phyloP scores from a whole-genome alignment of 2,888 invertebrate species.

The Bibio marci region DNA sequence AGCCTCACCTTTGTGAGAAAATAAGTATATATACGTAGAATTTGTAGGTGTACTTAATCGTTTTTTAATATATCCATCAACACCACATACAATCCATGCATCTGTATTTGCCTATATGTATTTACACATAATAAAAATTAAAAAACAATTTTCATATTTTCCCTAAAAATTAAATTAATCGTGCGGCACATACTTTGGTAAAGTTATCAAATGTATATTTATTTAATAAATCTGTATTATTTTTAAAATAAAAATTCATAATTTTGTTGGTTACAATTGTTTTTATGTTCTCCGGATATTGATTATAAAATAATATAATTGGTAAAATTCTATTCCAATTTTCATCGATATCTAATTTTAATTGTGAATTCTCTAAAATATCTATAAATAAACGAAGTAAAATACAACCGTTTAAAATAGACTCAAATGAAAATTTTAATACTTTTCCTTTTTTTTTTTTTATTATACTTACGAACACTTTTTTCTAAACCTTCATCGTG shows the following conservation, averaged over 20 bases:
- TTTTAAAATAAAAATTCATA: conserved; percentile 37
- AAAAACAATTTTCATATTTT: no score
- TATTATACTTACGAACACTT: no score
- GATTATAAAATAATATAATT: conserved; percentile 40
- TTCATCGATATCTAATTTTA: conserved; percentile 35
- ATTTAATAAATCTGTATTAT: no score
- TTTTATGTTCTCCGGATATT: conserved; percentile 29
- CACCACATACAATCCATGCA: conserved; percentile 50
- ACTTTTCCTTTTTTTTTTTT: no score
- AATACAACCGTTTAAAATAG: no score
- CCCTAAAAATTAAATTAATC: no score
- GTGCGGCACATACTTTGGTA: no score
- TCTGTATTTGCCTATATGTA: conserved; percentile 57
- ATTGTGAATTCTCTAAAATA: no score
- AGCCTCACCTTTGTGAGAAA: conserved; percentile 44
- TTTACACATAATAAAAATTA: no score
- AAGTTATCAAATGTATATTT: no score
- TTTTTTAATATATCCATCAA: conserved; percentile 41
- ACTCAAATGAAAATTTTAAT: no score
- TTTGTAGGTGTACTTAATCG: conserved; percentile 33
- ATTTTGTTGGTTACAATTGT: conserved; percentile 35
- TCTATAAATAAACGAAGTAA: no score
- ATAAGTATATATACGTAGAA: conserved; percentile 44
- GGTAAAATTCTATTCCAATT: conserved; percentile 41
- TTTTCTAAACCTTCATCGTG: conserved; percentile 57